phyloP scores from a whole-genome alignment of 2,888 invertebrate species.

The Coenonympha arcania region DNA sequence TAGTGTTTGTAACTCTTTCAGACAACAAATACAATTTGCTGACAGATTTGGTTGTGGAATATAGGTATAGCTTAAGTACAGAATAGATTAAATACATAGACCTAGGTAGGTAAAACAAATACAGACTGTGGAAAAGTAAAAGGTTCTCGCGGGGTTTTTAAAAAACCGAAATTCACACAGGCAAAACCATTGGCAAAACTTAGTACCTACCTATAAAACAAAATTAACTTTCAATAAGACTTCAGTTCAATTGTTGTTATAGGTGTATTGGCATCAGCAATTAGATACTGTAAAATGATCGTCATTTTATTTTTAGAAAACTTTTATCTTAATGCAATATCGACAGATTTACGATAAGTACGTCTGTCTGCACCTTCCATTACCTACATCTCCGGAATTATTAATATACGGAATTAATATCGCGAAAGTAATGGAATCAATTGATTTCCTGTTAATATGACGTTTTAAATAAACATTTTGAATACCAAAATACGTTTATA shows the following conservation, averaged over 20 bases:
- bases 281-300: constrained; percentile 5
- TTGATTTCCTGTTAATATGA: constrained; percentile 8
- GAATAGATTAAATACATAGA: too few species aligned
- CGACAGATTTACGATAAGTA: constrained; percentile 27
- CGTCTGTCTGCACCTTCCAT: constrained; percentile 21
- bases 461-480: constrained; percentile 8
- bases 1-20: too few species aligned
- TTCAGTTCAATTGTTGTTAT: neutral
- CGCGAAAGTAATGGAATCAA: constrained; percentile 11
- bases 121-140: too few species aligned
- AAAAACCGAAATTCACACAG: too few species aligned
- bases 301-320: constrained; percentile 19
- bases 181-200: too few species aligned
- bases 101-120: too few species aligned
- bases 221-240: neutral
- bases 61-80: too few species aligned
- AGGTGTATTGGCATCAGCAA: neutral
- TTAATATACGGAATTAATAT: constrained; percentile 14
- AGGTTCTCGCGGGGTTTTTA: too few species aligned
- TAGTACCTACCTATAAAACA: neutral
- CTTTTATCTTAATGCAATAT: constrained; percentile 23
- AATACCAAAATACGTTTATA: neutral
- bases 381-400: constrained; percentile 5
- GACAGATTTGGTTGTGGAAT: too few species aligned
- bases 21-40: too few species aligned